phyloP scores from a whole-genome alignment of 1,140 invertebrate species.

The Drosophila miranda region DNA sequence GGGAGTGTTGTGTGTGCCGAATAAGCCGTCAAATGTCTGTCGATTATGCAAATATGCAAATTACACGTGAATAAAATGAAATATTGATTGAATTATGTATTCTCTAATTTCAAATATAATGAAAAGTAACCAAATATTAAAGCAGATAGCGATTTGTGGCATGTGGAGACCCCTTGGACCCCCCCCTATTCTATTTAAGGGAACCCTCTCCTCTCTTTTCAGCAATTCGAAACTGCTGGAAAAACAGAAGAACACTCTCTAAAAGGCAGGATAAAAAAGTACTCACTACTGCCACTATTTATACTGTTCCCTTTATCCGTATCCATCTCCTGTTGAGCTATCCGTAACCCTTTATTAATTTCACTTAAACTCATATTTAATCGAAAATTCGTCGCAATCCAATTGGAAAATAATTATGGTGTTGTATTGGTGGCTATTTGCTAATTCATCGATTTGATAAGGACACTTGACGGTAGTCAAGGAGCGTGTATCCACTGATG shows the following conservation, averaged over 20 bases:
- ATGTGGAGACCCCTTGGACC: no score
- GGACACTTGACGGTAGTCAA: background rate
- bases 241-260: no score
- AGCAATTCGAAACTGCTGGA: no score
- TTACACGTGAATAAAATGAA: constrained; percentile 27
- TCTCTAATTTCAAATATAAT: background rate
- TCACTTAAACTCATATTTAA: no score
- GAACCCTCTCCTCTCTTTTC: no score
- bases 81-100: constrained; percentile 22
- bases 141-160: background rate
- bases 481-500: no score
- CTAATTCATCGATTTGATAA: constrained; percentile 5
- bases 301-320: no score
- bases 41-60: constrained; percentile 46
- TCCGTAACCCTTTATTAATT: background rate
- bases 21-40: constrained; percentile 15
- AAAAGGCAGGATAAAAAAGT: no score
- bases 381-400: background rate
- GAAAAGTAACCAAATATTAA: constrained; percentile 6
- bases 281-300: no score
- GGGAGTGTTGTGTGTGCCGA: background rate
- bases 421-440: constrained; percentile 5
- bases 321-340: no score
- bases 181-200: no score
- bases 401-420: background rate